Conservation (phyloP, 2,113 vertebrate species). For the Aptenodytes forsteri region DNA sequence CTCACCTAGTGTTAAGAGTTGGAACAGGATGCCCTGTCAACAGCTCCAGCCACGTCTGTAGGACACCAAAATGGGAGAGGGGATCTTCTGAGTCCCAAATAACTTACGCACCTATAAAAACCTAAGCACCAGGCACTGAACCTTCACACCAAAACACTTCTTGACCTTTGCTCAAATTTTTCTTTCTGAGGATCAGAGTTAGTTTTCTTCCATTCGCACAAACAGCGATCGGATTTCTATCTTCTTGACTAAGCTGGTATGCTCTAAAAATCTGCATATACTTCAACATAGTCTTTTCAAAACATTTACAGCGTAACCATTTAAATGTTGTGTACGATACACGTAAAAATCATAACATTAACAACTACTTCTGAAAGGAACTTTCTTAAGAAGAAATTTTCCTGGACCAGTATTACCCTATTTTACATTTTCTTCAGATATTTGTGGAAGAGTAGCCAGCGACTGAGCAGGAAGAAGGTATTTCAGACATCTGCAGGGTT, state of each 20-base stretch:
- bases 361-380: not conserved
- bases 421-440: not conserved
- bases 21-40: not conserved
- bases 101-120: not conserved
- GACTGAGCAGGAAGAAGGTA: not conserved
- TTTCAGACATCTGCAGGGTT: not conserved
- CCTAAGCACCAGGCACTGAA: not conserved
- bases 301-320: not conserved
- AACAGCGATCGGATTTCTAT: not conserved
- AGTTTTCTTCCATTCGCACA: not conserved
- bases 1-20: not conserved
- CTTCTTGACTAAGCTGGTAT: not conserved
- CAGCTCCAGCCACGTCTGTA: accelerated
- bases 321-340: not conserved
- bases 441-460: not conserved
- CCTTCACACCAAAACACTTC: not conserved
- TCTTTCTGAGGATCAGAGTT: not conserved
- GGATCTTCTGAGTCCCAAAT: not conserved
- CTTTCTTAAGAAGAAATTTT: not conserved
- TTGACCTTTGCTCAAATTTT: not conserved
- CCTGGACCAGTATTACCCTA: not conserved
- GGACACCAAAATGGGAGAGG: not conserved
- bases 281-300: not conserved
- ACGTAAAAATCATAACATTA: not conserved
- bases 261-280: not conserved